A percentile compares a stretch with the other conserved stretches of the same genome.
Conservation (phyloP, 2,113 vertebrate species). For the Deroptyus accipitrinus region DNA sequence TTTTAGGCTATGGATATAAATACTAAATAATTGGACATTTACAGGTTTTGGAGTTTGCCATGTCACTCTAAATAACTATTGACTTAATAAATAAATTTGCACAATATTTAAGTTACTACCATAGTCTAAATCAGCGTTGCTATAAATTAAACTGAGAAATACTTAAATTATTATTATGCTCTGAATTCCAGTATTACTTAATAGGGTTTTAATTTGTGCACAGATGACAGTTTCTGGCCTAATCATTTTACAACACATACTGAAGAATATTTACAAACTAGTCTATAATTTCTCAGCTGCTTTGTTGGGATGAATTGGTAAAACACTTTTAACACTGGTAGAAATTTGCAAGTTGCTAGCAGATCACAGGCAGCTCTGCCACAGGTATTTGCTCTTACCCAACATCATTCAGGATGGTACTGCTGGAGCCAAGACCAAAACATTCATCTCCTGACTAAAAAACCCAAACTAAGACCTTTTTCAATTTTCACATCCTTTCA, state of each 20-base stretch:
- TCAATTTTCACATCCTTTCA: not conserved
- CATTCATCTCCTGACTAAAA: not conserved
- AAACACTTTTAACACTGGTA: not conserved
- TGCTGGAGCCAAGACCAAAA: not conserved
- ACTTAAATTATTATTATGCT: not conserved
- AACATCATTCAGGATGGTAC: not conserved
- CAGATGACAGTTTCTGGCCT: not conserved
- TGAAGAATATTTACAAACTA: not conserved
- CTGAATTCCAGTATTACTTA: not conserved
- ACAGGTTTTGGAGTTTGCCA: not conserved
- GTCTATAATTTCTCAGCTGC: not conserved
- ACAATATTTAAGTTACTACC: not conserved
- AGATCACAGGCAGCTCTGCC: not conserved
- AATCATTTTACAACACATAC: not conserved
- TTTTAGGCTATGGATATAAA: not conserved
- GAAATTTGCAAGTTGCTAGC: not conserved
- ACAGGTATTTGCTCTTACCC: not conserved
- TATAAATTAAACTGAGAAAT: not conserved
- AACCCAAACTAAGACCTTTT: not conserved
- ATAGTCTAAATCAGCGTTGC: not conserved
- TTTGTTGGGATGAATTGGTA: not conserved
- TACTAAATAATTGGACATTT: constrained; percentile 4
- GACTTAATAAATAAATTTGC: not conserved
- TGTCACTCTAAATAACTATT: not conserved
- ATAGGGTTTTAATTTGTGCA: not conserved